A percentile compares a stretch with the other conserved stretches of the same genome.
These are phyloP conservation scores for Diloba caeruleocephala DNA, from an alignment of 2,888 invertebrate genomes.

Conservation along the genomic window DNA sequence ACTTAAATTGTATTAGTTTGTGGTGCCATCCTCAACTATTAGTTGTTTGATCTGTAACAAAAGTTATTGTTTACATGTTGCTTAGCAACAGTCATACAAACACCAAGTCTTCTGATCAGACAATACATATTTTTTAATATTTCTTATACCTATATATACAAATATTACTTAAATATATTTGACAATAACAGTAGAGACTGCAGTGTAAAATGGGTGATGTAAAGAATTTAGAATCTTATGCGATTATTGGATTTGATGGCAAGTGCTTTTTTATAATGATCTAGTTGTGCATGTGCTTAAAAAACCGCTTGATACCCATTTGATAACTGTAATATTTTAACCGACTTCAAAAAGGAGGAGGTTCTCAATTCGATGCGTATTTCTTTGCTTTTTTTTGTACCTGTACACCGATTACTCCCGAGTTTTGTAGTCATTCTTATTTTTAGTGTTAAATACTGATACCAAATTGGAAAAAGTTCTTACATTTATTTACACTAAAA, in stretches of 20 bases:
- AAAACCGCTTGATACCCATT: too few species aligned
- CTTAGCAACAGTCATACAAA: slow-evolving; percentile 40
- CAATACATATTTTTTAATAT: slow-evolving; percentile 36
- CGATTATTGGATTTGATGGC: slow-evolving; percentile 96
- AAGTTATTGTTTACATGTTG: slow-evolving; percentile 39
- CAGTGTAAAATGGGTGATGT: slow-evolving; percentile 78
- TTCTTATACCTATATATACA: slow-evolving; percentile 38
- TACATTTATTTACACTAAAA: too few species aligned
- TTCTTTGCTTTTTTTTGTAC: too few species aligned
- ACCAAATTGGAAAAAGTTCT: too few species aligned
- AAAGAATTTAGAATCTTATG: slow-evolving; percentile 90
- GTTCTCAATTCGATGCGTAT: too few species aligned
- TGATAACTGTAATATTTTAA: too few species aligned
- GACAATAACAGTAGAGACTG: slow-evolving; percentile 43
- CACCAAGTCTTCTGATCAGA: slow-evolving; percentile 33
- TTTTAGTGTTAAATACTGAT: too few species aligned
- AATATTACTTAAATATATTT: slow-evolving; percentile 35
- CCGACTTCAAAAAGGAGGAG: too few species aligned
- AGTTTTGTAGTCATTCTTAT: too few species aligned
- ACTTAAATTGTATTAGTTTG: too few species aligned
- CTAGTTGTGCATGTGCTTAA: background rate
- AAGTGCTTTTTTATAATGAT: slow-evolving; percentile 52
- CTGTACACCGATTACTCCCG: too few species aligned
- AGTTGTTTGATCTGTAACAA: slow-evolving; percentile 29
- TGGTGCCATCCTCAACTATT: too few species aligned